Conservation (phyloP, 2,113 vertebrate species). For the Himantopus leucocephalus region DNA sequence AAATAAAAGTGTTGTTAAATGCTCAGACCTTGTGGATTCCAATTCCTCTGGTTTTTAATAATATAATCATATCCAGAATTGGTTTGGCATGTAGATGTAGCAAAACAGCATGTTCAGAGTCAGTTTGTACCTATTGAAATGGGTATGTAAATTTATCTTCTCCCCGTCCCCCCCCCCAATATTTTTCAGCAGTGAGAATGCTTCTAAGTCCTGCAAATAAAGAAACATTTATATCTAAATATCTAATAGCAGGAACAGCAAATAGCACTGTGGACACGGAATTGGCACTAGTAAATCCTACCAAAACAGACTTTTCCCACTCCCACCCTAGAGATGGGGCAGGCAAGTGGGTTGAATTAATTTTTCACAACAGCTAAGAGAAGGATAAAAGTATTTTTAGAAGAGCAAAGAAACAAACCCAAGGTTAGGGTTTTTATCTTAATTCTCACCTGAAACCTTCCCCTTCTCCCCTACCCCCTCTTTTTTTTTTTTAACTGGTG, state of each 20-base stretch:
- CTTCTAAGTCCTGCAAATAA: background rate
- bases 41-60: background rate
- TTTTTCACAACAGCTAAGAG: background rate
- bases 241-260: background rate
- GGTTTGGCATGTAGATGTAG: background rate
- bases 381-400: background rate
- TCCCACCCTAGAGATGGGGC: background rate
- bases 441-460: background rate
- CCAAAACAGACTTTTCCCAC: background rate
- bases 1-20: background rate
- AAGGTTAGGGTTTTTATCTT: background rate
- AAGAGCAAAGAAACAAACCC: background rate
- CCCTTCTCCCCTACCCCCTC: rapidly evolving
- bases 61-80: background rate
- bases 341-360: background rate
- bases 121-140: background rate
- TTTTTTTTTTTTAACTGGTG: background rate
- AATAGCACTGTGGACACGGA: background rate
- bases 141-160: background rate
- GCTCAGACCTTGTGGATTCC: background rate
- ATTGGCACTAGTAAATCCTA: background rate
- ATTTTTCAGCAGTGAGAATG: background rate
- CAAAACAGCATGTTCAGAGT: background rate
- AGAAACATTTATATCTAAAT: background rate
- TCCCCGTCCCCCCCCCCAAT: background rate